A percentile compares a stretch with the other conserved stretches of the same genome.
phyloP scores from a whole-genome alignment of 2,888 invertebrate species.

The Troides aeacus region DNA sequence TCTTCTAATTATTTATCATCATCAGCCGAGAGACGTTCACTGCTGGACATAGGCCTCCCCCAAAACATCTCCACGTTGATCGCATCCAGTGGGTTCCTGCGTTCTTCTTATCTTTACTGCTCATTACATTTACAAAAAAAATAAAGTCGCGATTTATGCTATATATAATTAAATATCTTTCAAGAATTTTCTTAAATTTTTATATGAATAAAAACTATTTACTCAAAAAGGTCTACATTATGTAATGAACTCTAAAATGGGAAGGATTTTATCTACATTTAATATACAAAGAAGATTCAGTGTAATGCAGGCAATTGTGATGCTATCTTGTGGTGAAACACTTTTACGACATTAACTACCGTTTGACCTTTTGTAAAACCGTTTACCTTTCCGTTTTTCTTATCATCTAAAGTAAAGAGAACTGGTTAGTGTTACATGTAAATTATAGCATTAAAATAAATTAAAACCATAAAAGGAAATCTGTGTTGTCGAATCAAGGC shows the following conservation, averaged over 20 bases:
- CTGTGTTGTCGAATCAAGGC: not conserved
- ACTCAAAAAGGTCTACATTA: too few relatives aligned
- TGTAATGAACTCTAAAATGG: not conserved
- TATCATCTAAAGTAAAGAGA: not conserved
- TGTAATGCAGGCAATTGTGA: constrained; percentile 47
- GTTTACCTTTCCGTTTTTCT: constrained; percentile 12
- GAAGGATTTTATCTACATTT: not conserved
- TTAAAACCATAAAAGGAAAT: not conserved
- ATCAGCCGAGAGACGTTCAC: too few relatives aligned
- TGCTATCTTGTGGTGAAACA: constrained; percentile 49
- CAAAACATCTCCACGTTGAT: too few relatives aligned
- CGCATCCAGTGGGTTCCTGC: too few relatives aligned
- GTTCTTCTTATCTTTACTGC: too few relatives aligned
- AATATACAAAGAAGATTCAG: constrained; percentile 9
- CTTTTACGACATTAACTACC: constrained; percentile 52
- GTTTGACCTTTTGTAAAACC: constrained; percentile 45
- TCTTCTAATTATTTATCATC: too few relatives aligned
- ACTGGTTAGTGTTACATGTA: not conserved
- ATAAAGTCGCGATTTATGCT: too few relatives aligned
- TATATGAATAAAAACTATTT: too few relatives aligned
- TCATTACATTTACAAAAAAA: too few relatives aligned
- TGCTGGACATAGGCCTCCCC: too few relatives aligned
- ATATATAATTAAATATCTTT: too few relatives aligned
- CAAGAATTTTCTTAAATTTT: too few relatives aligned
- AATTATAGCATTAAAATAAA: not conserved